Evolutionary conservation across 2,888 invertebrate species (phyloP).

Genomic region (Meghimatium bilineatum): DNA sequence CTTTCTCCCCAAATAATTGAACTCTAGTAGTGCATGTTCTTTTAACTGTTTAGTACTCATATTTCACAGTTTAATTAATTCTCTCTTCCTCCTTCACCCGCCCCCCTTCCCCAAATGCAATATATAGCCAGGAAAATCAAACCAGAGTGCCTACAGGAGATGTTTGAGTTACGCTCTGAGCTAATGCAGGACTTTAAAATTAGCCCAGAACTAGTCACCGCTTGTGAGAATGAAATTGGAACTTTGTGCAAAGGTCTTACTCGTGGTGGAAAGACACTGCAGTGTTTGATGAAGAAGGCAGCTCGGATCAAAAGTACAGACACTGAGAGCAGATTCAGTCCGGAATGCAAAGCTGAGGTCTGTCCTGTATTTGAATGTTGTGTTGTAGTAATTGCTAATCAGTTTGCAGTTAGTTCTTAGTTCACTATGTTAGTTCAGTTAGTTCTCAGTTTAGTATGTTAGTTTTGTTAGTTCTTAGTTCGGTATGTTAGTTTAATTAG

Average conservation of each 20-base stretch:
- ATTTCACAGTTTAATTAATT: no score
- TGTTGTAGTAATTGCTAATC: no score
- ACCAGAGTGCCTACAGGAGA: constrained; percentile 88
- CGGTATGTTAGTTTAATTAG: no score
- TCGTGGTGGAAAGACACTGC: constrained; percentile 91
- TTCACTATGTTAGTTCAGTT: no score
- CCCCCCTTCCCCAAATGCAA: no score
- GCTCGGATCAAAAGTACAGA: constrained; percentile 60
- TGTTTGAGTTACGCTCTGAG: constrained; percentile 91
- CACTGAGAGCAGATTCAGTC: constrained; percentile 28
- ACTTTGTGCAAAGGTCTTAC: constrained; percentile 80
- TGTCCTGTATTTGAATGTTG: constrained; percentile 35
- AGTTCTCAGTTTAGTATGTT: neutral
- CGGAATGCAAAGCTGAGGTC: constrained; percentile 61
- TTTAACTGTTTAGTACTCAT: no score
- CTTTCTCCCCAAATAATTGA: no score
- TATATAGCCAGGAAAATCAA: constrained; percentile 56
- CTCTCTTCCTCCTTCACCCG: no score
- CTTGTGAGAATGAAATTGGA: constrained; percentile 90
- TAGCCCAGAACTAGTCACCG: constrained; percentile 92
- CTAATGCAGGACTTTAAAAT: constrained; percentile 95
- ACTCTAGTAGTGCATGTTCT: no score
- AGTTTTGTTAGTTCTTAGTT: neutral
- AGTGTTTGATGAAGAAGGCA: constrained; percentile 86
- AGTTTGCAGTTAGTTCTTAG: no score